Base-by-base conservation (phyloP, 2,888 invertebrate genomes). In the Lumbricus terrestris region DNA sequence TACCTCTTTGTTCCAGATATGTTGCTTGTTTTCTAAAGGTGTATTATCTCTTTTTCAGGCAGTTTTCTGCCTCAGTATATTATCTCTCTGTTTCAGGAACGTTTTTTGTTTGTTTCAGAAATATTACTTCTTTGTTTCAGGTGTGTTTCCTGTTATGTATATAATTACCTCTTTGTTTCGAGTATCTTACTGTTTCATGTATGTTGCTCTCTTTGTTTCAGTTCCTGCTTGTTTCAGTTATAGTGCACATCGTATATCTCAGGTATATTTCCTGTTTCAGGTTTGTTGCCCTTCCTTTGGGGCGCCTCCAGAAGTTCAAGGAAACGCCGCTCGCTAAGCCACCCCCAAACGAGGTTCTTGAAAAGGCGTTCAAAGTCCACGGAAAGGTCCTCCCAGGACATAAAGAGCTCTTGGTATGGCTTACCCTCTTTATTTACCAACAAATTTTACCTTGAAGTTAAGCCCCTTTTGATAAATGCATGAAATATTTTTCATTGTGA, bases 261-360 rank as follows among this genome's bases (percentile, higher is more conserved):
- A 47, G 20, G 33, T 83, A 20, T 83, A 33, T 33, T 83, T 83
- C 20, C 33, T 85, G 34, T 85, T 85, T 37, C 35, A 89, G 89
- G 40, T 89, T 18, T 69, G 85, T 92, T 33, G 91, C 92, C 13
- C 47, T 89, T 33, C 91, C 91, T n/a, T 33, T 92, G 29, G 92
- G 92, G 34, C 89, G 88, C 34, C 40, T 34, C n/a, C 91, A 89
- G 88, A 91, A 90, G 29, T 47, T 92, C 23, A 88, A 88, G 34
- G 90, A 91, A 38, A 33, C 23, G 16, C 91, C 91, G 13, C 90
- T 90, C 33, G 37, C 69, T 95, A 97, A 96, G 95, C 97, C 97
- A 83, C 96, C 96, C 47, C 95, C 96, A 92, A 97, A 97, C 95
- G 96, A 96, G 89, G 95, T 96, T 91, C 95, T 98, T 93, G 98